Conservation (phyloP, 2,888 invertebrate species). For the Melanargia galathea region DNA sequence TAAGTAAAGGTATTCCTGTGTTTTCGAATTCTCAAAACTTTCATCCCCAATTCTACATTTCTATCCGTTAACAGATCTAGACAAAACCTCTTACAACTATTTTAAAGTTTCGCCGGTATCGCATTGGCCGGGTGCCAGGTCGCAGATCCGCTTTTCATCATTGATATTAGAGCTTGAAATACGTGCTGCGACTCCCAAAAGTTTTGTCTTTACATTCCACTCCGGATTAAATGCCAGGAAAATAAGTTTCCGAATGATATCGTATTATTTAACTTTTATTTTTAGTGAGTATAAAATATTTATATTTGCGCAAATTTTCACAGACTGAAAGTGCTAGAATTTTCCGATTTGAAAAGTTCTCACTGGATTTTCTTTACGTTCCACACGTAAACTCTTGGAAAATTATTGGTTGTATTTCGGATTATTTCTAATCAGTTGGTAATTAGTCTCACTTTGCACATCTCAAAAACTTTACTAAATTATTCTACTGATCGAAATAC, state of each 20-base stretch:
- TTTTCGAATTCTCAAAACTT: background rate
- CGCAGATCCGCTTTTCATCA: conserved; percentile 18
- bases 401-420: no score
- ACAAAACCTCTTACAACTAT: conserved; percentile 21
- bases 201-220: conserved; percentile 3
- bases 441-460: no score
- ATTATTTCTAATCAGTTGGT: no score
- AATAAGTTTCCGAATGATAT: conserved; percentile 9
- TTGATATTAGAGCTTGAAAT: conserved; percentile 21
- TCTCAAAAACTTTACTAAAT: no score
- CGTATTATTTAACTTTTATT: background rate
- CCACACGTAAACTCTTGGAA: no score
- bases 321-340: no score
- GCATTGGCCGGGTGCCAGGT: conserved; percentile 10
- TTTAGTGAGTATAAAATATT: background rate
- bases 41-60: conserved; percentile 8
- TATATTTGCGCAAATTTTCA: no score
- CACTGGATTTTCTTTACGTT: no score
- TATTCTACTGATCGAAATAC: no score
- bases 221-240: conserved; percentile 3
- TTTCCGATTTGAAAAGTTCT: no score
- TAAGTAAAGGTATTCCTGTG: background rate
- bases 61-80: conserved; percentile 11
- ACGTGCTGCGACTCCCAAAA: conserved; percentile 14
- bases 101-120: conserved; percentile 23